Evolutionary conservation across 2,888 invertebrate species (phyloP).

Genomic region (Hirtodrosophila duncani): DNA sequence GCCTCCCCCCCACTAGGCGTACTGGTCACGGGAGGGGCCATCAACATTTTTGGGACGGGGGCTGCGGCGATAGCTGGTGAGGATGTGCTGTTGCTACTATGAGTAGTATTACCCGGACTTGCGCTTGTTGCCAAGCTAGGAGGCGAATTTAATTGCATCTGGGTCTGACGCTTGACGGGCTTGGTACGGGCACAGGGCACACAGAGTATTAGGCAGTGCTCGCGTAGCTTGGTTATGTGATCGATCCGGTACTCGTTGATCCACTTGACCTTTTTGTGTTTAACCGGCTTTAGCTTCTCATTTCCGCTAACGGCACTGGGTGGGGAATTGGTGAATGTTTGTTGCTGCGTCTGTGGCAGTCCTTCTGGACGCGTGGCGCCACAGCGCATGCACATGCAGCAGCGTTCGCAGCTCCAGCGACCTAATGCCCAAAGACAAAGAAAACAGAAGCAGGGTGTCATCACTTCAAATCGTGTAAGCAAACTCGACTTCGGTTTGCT

Average conservation of each 20-base stretch:
- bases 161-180: constrained; percentile 53
- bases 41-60: no score
- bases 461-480: neutral
- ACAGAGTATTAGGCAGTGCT: constrained; percentile 81
- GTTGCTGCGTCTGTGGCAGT: constrained; percentile 30
- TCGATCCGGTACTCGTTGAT: constrained; percentile 77
- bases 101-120: neutral
- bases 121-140: neutral
- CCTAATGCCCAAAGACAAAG: constrained; percentile 77
- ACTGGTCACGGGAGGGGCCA: no score
- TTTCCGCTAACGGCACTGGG: no score
- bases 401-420: constrained; percentile 92
- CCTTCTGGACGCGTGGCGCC: constrained; percentile 81
- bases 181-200: constrained; percentile 77
- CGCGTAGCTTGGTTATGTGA: constrained; percentile 76
- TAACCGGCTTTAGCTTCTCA: constrained; percentile 23
- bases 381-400: constrained; percentile 84
- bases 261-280: constrained; percentile 76
- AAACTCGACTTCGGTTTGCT: neutral
- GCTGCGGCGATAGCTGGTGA: no score
- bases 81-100: constrained; percentile 1
- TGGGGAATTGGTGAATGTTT: neutral
- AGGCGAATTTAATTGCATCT: no score
- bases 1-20: constrained; percentile 15
- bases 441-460: no score